These are phyloP conservation scores for Drosophila barbarae DNA, from an alignment of 2,888 invertebrate genomes.

Conservation along the genomic window DNA sequence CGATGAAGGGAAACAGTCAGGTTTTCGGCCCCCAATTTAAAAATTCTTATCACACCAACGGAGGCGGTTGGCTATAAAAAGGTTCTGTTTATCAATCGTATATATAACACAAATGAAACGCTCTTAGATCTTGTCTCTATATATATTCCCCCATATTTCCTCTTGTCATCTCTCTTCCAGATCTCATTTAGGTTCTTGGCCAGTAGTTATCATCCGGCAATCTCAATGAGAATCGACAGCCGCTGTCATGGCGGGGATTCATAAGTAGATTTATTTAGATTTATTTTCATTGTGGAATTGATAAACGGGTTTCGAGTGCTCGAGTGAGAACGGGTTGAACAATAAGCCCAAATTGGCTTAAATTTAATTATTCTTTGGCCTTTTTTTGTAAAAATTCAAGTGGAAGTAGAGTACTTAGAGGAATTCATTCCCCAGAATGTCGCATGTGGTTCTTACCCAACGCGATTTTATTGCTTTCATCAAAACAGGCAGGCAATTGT, in stretches of 20 bases:
- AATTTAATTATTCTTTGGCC: background rate
- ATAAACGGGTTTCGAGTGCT: slow-evolving; percentile 35
- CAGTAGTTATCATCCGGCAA: slow-evolving; percentile 4
- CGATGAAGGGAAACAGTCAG: slow-evolving; percentile 2
- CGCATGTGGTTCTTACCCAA: slow-evolving; percentile 1
- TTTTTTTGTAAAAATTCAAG: background rate
- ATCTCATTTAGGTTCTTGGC: slow-evolving; percentile 14
- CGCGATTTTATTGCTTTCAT: slow-evolving; percentile 38
- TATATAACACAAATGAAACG: slow-evolving; percentile 12
- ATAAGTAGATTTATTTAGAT: slow-evolving; percentile 33
- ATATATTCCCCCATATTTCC: slow-evolving; percentile 4
- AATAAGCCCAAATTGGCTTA: slow-evolving; percentile 13
- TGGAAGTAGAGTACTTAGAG: slow-evolving; percentile 3
- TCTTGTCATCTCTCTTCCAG: slow-evolving; percentile 3
- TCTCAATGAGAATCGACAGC: slow-evolving; percentile 20
- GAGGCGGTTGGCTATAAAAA: slow-evolving; percentile 21
- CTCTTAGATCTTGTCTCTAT: slow-evolving; percentile 14
- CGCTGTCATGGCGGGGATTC: slow-evolving; percentile 20
- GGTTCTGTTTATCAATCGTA: slow-evolving; percentile 23
- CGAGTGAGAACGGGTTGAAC: slow-evolving; percentile 1
- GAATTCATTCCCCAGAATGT: background rate
- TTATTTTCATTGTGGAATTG: slow-evolving; percentile 31
- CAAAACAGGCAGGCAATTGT: slow-evolving; percentile 29
- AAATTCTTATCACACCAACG: slow-evolving; percentile 28
- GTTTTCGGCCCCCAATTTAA: slow-evolving; percentile 23